These are phyloP conservation scores for Drosophila setifemur DNA, from an alignment of 1,140 invertebrate species.

Conservation along the genomic window DNA sequence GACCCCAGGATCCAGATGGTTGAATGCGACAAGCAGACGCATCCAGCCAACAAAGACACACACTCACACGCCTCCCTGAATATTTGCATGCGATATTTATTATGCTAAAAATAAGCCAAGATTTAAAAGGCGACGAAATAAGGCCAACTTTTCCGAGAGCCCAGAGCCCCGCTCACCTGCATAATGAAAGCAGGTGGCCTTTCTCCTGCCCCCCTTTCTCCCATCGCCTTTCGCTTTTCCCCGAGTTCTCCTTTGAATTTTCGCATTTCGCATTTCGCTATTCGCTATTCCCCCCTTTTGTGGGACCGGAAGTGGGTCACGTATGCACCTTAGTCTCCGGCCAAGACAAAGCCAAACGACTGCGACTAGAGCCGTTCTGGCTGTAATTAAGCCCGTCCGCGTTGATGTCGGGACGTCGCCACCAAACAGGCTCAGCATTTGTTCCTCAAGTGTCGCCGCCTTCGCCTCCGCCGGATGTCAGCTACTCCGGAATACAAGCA, in stretches of 20 bases:
- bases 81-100: constrained; percentile 78
- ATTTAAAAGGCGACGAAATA: constrained; percentile 70
- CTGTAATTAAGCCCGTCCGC: constrained; percentile 71
- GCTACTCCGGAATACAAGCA: constrained; percentile 3
- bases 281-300: constrained; percentile 48
- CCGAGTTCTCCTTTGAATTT: too few relatives aligned
- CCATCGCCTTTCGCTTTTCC: background rate
- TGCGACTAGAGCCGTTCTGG: constrained; percentile 4
- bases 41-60: constrained; percentile 26
- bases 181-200: constrained; percentile 69
- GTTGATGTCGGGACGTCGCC: constrained; percentile 17
- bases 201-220: too few relatives aligned
- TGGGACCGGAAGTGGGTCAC: constrained; percentile 73
- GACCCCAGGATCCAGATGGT: too few relatives aligned
- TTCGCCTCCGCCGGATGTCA: constrained; percentile 4
- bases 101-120: constrained; percentile 80
- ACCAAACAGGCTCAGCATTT: constrained; percentile 61
- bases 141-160: constrained; percentile 52
- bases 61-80: constrained; percentile 51
- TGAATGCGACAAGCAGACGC: constrained; percentile 46
- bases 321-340: constrained; percentile 53
- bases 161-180: constrained; percentile 20
- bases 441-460: constrained; percentile 43
- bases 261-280: constrained; percentile 37
- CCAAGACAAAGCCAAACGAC: constrained; percentile 59